A percentile compares a stretch with the other conserved stretches of the same genome.
Evolutionary conservation across 2,113 vertebrate genomes (phyloP).

Genomic region (Serranochromis macrocephalus): DNA sequence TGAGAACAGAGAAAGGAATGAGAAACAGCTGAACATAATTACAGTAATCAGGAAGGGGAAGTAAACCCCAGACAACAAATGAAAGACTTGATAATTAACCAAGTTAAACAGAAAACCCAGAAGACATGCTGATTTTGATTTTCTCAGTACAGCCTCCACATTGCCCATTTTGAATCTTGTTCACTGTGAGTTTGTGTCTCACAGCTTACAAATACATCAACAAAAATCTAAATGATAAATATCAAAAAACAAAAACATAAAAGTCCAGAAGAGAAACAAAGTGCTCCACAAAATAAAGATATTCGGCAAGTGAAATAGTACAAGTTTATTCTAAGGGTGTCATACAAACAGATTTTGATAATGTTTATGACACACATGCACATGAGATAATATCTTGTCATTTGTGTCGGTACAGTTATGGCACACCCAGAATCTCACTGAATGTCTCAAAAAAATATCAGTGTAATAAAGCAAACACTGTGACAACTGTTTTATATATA

Average conservation of each 20-base stretch:
- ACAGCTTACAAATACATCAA: neutral
- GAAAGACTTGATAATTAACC: too few species aligned
- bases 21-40: too few species aligned
- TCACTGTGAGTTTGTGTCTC: neutral
- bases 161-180: neutral
- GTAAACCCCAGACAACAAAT: too few species aligned
- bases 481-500: neutral
- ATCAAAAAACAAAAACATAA: fast-evolving
- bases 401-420: neutral
- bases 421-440: neutral
- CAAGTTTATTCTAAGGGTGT: neutral
- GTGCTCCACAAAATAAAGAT: neutral
- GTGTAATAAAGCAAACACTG: neutral
- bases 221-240: neutral
- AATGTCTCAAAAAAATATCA: neutral
- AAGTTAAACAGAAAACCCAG: too few species aligned
- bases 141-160: neutral
- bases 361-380: neutral
- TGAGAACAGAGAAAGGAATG: too few species aligned
- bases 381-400: neutral
- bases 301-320: neutral
- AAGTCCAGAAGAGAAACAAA: neutral
- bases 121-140: neutral
- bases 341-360: neutral
- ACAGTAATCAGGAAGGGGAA: too few species aligned